Percentiles rank a stretch among this genome's conserved stretches.
phyloP scores from a whole-genome alignment of 2,888 invertebrate species.

The Diadegma fenestrale region DNA sequence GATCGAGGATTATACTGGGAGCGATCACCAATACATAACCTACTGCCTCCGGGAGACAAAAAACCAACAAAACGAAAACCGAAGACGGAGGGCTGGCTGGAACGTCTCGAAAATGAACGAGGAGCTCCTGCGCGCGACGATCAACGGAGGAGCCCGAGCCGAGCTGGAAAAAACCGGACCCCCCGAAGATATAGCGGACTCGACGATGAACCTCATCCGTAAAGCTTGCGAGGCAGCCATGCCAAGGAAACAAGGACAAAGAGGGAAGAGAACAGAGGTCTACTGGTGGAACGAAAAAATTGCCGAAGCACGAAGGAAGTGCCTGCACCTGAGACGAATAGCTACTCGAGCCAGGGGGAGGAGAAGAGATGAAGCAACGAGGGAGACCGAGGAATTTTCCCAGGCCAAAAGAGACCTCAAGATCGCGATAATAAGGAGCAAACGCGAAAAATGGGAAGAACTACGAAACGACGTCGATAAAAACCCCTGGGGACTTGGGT shows the following conservation, averaged over 20 bases:
- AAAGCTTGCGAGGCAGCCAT: conserved; percentile 62
- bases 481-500: conserved; percentile 35
- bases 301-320: conserved; percentile 20
- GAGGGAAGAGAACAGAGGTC: neutral
- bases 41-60: neutral
- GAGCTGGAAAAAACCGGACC: neutral
- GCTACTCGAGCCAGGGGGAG: neutral
- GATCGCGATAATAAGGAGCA: neutral
- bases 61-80: neutral
- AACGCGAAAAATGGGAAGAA: neutral
- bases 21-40: conserved; percentile 66
- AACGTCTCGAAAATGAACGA: conserved; percentile 17
- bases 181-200: neutral
- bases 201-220: conserved; percentile 26
- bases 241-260: conserved; percentile 29
- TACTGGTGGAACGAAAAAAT: conserved; percentile 46
- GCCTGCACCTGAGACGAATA: neutral
- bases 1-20: conserved; percentile 58
- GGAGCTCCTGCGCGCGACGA: neutral
- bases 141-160: neutral
- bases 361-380: neutral
- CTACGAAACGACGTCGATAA: conserved; percentile 18
- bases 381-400: neutral
- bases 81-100: neutral
- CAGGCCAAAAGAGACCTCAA: neutral